These are phyloP conservation scores for Drosophila burlai DNA, from an alignment of 1,140 invertebrate species.

Conservation along the genomic window DNA sequence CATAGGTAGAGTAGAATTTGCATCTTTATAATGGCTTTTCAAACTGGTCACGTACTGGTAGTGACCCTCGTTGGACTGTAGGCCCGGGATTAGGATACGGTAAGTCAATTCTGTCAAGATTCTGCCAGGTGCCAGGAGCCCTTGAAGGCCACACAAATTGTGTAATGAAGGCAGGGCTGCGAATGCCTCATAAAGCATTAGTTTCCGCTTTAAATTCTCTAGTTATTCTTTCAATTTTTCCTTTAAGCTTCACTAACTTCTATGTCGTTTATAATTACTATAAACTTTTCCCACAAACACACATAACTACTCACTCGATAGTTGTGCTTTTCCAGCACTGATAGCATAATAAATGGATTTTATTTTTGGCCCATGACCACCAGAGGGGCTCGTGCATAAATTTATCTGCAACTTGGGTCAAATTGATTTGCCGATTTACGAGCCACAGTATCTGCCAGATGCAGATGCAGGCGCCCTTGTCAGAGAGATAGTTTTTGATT, in stretches of 20 bases:
- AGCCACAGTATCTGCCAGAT: slow-evolving; percentile 17
- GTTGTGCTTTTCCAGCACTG: slow-evolving; percentile 40
- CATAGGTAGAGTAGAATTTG: neutral
- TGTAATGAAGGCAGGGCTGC: neutral
- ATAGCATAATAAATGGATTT: slow-evolving; percentile 51
- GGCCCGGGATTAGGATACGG: neutral
- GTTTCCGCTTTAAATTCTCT: neutral
- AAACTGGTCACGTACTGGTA: neutral
- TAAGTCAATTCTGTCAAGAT: neutral
- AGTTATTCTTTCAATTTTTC: neutral
- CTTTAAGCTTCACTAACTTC: neutral
- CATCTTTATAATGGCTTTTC: neutral
- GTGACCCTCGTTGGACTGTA: neutral
- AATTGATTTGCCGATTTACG: slow-evolving; percentile 66
- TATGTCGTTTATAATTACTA: slow-evolving; percentile 2
- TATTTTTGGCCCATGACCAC: slow-evolving; percentile 3
- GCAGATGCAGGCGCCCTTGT: too few species aligned
- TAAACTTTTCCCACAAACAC: neutral
- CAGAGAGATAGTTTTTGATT: neutral
- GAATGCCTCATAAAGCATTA: neutral
- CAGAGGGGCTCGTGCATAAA: slow-evolving; percentile 9
- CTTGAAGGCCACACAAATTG: neutral
- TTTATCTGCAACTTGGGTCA: slow-evolving; percentile 65
- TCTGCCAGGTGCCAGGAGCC: neutral
- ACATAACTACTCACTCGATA: neutral